Evolutionary conservation across 2,797 vertebrate genomes (phyloP), one percentile per base, ranked within the genome.

Genomic region (Phrynocephalus vlangalii): DNA sequence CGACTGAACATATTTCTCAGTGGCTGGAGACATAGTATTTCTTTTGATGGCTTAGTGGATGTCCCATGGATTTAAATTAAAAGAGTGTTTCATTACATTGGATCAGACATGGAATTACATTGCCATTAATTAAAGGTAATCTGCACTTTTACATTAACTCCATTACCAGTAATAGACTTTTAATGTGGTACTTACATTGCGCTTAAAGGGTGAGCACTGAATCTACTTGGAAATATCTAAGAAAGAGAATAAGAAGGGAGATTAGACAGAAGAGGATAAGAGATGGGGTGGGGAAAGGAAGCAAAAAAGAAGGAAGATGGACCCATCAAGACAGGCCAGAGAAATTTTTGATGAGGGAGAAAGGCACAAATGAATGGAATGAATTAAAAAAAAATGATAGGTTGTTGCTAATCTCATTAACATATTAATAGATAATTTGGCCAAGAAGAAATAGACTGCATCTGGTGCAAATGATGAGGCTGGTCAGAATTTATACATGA

Each of bases 91-190:
- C 93, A 93, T 96, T 96, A 93, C 82, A 92, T 89, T 92, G 91
- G 90, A 91, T 95, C 94, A 96, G 90, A 95, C 91, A 92, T 86
- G 93, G 88, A 95, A 93, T 95, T 96, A 94, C 89, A 95, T 94
- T 94, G 88, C 93, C 93, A 96, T 96, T 96, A 96, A 96, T 97
- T 97, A 95, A 91, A 95, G 88, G 95, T 96, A 96, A 96, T 96
- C 94, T 96, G 90, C 93, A 94, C 91, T 96, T 96, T 95, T 95
- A 94, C 91, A 95, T 96, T 96, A 95, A 93, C 83, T 96, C 93
- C 95, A 96, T 96, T 96, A 96, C 92, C 90, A 94, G 93, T 96
- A 96, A 96, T 95, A 96, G 95, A 92, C 94, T 96, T 97, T 96
- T 96, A 97, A 96, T 96, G 94, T 93, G 93, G 91, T 95, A 96